Evolutionary conservation across 1,140 invertebrate genomes (phyloP).

Genomic region (Eueides isabella): DNA sequence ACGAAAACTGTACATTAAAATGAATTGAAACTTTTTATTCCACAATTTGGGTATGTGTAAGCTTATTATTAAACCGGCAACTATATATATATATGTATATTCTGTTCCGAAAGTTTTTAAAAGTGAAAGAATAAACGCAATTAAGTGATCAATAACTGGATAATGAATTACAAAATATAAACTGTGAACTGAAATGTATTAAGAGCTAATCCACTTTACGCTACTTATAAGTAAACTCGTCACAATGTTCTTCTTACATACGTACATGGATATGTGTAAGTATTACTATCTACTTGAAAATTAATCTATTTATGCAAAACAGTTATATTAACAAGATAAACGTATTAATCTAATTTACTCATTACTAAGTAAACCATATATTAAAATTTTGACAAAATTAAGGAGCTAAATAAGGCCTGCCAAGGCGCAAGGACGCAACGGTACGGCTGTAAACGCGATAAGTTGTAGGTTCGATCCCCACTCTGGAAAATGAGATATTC

Average conservation of each 20-base stretch:
- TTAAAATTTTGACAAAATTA: too few species aligned
- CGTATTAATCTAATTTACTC: too few species aligned
- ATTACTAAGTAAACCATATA: too few species aligned
- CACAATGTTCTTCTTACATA: constrained; percentile 47
- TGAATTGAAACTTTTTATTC: background rate
- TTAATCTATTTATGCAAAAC: too few species aligned
- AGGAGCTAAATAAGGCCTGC: too few species aligned
- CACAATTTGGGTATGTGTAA: too few species aligned
- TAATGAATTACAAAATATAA: constrained; percentile 18
- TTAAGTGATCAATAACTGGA: background rate
- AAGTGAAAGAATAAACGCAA: background rate
- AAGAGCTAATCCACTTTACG: constrained; percentile 35
- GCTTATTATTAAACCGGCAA: too few species aligned
- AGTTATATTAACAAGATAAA: too few species aligned
- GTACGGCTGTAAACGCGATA: too few species aligned
- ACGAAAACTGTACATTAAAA: background rate
- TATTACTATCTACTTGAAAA: constrained; percentile 15
- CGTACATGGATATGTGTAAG: constrained; percentile 38
- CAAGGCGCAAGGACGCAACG: too few species aligned
- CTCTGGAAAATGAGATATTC: too few species aligned
- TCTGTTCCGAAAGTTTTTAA: background rate
- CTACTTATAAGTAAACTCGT: constrained; percentile 47
- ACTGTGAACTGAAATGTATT: constrained; percentile 17
- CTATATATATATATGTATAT: background rate
- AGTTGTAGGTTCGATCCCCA: too few species aligned